Base-by-base conservation (phyloP, 2,113 vertebrate genomes). In the Lepisosteus oculatus region DNA sequence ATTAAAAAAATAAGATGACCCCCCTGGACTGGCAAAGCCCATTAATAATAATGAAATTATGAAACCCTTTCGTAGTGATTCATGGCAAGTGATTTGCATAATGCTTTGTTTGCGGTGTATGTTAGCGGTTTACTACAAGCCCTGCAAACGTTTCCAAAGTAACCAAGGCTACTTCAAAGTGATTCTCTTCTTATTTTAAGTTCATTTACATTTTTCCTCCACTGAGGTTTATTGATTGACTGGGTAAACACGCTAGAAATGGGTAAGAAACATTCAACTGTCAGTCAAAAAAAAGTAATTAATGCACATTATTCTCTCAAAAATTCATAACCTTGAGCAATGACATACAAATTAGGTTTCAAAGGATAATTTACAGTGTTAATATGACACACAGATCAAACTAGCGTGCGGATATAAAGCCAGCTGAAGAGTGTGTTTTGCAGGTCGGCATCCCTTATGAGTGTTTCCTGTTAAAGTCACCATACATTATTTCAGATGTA, bases 101-200 rank as follows among this genome's bases (percentile, higher is more conserved):
- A 65, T 73, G 67, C 77, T 70, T 76, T 71, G 69, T 73, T 76
- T 75, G 72, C 59, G 17, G 55, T 64, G 72, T 69, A 61, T 8
- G 57, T 69, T 69, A 69, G 61, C 59, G 54, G 72, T 73, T 57
- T 69, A 72, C 71, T 45, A 79, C 55, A 59, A 77, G 78, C 84
- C 77, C 73, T 73, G 77, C 77, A 83, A 81, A 81, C 76, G 59
- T 79, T 78, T 82, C 77, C 65, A 70, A 76, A 81, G 72, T 79
- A 74, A 78, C 57, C 55, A 78, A 74, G 63, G 75, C 43, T 69
- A 84, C 85, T 83, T 88, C 81, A 87, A 86, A 86, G 86, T 79
- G 75, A 81, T 75, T 67, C 8, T 61, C 75, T 72, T 77, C 77
- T 76, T 76, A 68, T 81, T 79, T 70, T 67, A 65, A 62, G 62